Evolutionary conservation across 2,113 vertebrate genomes (phyloP).

Genomic region (Pituophis catenifer): DNA sequence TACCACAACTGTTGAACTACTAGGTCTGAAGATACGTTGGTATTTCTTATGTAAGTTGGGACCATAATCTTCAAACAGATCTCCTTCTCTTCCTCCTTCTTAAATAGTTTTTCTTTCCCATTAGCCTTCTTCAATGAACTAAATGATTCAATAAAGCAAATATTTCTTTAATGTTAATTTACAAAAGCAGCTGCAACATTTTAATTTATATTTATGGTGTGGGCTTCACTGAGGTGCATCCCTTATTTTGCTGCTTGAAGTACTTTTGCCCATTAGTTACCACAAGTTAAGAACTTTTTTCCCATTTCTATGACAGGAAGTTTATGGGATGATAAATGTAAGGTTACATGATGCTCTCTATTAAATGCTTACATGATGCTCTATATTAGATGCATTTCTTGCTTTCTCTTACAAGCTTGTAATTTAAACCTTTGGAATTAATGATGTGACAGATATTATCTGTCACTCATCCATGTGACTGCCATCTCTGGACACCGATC

Average conservation of each 20-base stretch:
- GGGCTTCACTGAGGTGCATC: not conserved
- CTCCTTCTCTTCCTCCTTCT: not conserved
- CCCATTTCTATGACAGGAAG: not conserved
- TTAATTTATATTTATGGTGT: slow-evolving; percentile 33
- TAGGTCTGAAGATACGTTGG: not conserved
- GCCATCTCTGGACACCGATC: not conserved
- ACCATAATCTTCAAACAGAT: not conserved
- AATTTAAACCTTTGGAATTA: not conserved
- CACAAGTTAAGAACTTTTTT: not conserved
- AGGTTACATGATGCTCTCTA: not conserved
- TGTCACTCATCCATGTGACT: not conserved
- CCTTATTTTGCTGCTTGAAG: not conserved
- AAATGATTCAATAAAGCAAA: slow-evolving; percentile 23
- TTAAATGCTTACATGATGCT: not conserved
- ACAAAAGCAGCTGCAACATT: not conserved
- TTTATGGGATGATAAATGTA: not conserved
- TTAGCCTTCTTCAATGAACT: slow-evolving; percentile 16
- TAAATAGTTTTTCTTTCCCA: slow-evolving; percentile 30
- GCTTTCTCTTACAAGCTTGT: not conserved
- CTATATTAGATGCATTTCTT: not conserved
- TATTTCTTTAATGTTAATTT: slow-evolving; percentile 35
- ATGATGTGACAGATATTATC: not conserved
- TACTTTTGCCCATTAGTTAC: slow-evolving; percentile 1
- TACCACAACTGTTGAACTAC: not conserved
- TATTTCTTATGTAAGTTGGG: not conserved